These are phyloP conservation scores for Steinernema feltiae DNA, from an alignment of 1,140 invertebrate genomes.

Conservation along the genomic window DNA sequence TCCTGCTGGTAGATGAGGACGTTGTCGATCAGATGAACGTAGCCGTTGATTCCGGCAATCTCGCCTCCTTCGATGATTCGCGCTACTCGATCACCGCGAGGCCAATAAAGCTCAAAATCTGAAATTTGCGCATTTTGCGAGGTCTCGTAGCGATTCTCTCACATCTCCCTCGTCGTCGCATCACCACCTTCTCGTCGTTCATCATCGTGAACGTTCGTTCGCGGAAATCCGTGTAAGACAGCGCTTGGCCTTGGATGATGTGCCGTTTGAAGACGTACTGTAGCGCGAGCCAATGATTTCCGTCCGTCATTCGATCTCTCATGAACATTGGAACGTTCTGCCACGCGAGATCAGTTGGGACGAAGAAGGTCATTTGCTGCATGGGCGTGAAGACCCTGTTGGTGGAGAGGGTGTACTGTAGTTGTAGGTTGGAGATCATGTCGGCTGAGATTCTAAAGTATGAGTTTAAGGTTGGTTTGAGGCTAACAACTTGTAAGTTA, in stretches of 20 bases:
- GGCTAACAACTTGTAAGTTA: no score
- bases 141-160: conserved; percentile 14
- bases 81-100: not conserved
- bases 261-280: conserved; percentile 57
- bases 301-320: conserved; percentile 44
- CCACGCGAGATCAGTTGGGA: conserved; percentile 77
- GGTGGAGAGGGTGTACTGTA: conserved; percentile 51
- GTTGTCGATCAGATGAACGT: not conserved
- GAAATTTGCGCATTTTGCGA: conserved; percentile 18
- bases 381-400: conserved; percentile 63
- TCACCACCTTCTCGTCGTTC: conserved; percentile 15
- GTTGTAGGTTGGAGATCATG: conserved; percentile 54
- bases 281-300: conserved; percentile 55
- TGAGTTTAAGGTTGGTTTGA: not conserved
- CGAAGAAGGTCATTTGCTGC: conserved; percentile 81
- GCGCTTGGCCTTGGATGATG: conserved; percentile 51
- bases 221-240: conserved; percentile 50
- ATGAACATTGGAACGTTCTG: conserved; percentile 49
- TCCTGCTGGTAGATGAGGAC: not conserved
- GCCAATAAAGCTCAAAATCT: conserved; percentile 38
- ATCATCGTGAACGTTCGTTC: conserved; percentile 30
- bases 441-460: conserved; percentile 39
- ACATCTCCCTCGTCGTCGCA: conserved; percentile 20
- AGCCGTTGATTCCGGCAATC: not conserved
- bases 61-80: conserved; percentile 15